Evolutionary conservation across 2,113 vertebrate genomes (phyloP).

Genomic region (Neogale vison): DNA sequence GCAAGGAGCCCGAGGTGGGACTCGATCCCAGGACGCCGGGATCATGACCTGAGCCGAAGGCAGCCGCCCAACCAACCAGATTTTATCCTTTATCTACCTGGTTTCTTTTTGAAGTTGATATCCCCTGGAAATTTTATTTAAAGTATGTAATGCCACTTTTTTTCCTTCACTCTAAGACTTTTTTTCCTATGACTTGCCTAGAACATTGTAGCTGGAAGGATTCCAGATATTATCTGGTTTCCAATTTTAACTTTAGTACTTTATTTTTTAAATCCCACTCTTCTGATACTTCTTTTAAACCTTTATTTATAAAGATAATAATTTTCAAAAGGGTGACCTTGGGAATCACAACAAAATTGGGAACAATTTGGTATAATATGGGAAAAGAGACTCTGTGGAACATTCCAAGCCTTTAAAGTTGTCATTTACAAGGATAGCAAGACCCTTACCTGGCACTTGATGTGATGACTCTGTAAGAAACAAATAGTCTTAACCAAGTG

Average conservation of each 20-base stretch:
- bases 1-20: no score
- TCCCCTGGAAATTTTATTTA: neutral
- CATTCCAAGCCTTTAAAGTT: neutral
- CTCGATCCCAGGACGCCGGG: no score
- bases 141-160: neutral
- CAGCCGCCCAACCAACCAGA: no score
- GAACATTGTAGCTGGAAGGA: neutral
- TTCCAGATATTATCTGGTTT: neutral
- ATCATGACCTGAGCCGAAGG: no score
- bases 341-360: neutral
- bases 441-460: neutral
- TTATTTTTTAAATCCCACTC: neutral
- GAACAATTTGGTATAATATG: neutral
- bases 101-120: neutral
- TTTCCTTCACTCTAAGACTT: neutral
- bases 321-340: neutral
- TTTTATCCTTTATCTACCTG: neutral
- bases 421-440: neutral
- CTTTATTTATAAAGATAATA: neutral
- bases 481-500: neutral
- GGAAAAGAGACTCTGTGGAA: neutral
- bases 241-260: neutral
- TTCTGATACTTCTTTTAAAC: neutral
- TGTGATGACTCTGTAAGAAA: neutral
- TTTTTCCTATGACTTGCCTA: neutral